Evolutionary conservation across 2,113 vertebrate species (phyloP).

Genomic region (Urocynchramus pylzowi): DNA sequence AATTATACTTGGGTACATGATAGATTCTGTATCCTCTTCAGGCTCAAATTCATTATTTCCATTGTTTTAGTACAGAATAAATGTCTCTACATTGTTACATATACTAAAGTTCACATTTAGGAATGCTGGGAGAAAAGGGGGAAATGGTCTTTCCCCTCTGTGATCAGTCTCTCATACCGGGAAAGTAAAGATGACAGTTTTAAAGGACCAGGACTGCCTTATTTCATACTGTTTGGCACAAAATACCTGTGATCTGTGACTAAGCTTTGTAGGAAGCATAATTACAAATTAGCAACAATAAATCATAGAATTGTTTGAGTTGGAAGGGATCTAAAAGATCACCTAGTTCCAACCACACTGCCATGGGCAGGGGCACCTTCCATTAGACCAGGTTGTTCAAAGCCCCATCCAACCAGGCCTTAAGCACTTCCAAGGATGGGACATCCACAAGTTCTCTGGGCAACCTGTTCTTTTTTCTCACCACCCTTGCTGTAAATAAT

Average conservation of each 20-base stretch:
- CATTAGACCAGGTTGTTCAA: not conserved
- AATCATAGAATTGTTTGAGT: not conserved
- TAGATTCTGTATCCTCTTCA: not conserved
- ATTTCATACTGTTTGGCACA: not conserved
- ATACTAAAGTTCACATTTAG: not conserved
- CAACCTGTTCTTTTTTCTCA: not conserved
- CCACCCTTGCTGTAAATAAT: not conserved
- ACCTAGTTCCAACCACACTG: not conserved
- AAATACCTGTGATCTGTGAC: not conserved
- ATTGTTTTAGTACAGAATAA: not conserved
- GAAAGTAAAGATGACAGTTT: not conserved
- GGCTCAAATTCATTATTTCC: not conserved
- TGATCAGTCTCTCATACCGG: not conserved
- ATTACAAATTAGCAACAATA: not conserved
- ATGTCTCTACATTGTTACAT: not conserved
- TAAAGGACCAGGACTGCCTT: not conserved
- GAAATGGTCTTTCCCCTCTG: not conserved
- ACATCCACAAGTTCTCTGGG: not conserved
- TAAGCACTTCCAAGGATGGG: not conserved
- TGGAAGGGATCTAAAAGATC: not conserved
- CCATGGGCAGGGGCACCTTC: not conserved
- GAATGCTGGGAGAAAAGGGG: not conserved
- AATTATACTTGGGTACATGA: not conserved
- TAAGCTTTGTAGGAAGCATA: not conserved
- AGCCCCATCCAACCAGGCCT: not conserved